phyloP scores from a whole-genome alignment of 2,888 invertebrate species.

The Leuctra nigra region DNA sequence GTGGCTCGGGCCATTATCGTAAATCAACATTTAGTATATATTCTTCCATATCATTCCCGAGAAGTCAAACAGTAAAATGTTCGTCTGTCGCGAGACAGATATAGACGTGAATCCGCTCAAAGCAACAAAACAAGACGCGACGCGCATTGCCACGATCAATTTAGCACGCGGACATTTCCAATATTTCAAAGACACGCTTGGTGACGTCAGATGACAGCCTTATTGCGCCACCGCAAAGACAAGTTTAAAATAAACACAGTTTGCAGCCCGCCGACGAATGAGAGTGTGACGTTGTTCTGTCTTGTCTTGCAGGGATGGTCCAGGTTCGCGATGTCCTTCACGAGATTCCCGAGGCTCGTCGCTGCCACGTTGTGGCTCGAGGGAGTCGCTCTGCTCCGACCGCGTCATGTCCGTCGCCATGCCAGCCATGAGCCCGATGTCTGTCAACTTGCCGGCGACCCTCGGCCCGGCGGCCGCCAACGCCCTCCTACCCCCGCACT shows the following conservation, averaged over 20 bases:
- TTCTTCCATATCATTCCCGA: constrained; percentile 25
- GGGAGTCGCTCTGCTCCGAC: constrained; percentile 68
- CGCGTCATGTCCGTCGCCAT: constrained; percentile 47
- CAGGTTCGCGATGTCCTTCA: constrained; percentile 74
- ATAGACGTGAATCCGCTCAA: not conserved
- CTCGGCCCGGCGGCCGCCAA: constrained; percentile 55
- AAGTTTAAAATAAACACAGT: constrained; percentile 5
- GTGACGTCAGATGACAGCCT: constrained; percentile 20
- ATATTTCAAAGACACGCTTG: constrained; percentile 22
- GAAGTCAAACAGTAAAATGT: constrained; percentile 31
- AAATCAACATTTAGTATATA: constrained; percentile 33
- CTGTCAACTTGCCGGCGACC: constrained; percentile 47
- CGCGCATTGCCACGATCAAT: constrained; percentile 22
- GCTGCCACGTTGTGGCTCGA: constrained; percentile 65
- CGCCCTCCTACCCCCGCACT: constrained; percentile 65
- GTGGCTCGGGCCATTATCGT: constrained; percentile 34
- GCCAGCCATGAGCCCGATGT: constrained; percentile 44
- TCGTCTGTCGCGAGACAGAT: constrained; percentile 4
- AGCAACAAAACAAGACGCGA: constrained; percentile 20
- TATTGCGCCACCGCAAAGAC: constrained; percentile 12
- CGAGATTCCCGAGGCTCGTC: constrained; percentile 65
- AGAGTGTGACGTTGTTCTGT: not conserved
- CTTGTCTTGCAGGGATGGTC: constrained; percentile 5
- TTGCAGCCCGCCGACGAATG: not conserved
- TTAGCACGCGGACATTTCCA: constrained; percentile 22